phyloP scores from a whole-genome alignment of 2,888 invertebrate species.

The Nomada fucata region DNA sequence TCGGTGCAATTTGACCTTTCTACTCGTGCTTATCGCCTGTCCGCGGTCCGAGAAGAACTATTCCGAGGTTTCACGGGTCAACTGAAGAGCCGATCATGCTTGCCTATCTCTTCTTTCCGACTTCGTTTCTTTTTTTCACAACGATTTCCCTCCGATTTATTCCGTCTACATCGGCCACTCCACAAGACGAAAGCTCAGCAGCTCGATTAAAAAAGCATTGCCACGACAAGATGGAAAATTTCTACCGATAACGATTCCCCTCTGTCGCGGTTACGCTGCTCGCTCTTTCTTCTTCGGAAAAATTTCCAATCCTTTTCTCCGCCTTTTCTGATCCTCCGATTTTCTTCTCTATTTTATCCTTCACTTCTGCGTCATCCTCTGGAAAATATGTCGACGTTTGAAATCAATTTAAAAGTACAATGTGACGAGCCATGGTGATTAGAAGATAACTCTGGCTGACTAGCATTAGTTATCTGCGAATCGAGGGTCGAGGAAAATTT shows the following conservation, averaged over 20 bases:
- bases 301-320: too few relatives aligned
- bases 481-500: too few relatives aligned
- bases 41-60: constrained; percentile 61
- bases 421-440: too few relatives aligned
- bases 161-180: constrained; percentile 9
- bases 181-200: neutral
- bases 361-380: too few relatives aligned
- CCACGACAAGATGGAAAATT: constrained; percentile 37
- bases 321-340: too few relatives aligned
- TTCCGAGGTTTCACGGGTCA: constrained; percentile 69
- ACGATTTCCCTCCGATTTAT: constrained; percentile 12
- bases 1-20: constrained; percentile 61
- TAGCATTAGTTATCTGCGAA: too few relatives aligned
- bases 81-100: constrained; percentile 56
- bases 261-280: too few relatives aligned
- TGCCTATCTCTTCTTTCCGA: constrained; percentile 31
- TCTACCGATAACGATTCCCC: neutral
- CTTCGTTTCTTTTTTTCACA: constrained; percentile 9
- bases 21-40: constrained; percentile 59
- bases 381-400: too few relatives aligned
- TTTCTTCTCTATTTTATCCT: too few relatives aligned
- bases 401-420: too few relatives aligned
- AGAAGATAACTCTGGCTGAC: too few relatives aligned
- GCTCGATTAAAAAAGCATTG: neutral
- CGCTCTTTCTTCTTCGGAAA: neutral